These are phyloP conservation scores for Drosophila formosana DNA, from an alignment of 2,888 invertebrate genomes.

Conservation along the genomic window DNA sequence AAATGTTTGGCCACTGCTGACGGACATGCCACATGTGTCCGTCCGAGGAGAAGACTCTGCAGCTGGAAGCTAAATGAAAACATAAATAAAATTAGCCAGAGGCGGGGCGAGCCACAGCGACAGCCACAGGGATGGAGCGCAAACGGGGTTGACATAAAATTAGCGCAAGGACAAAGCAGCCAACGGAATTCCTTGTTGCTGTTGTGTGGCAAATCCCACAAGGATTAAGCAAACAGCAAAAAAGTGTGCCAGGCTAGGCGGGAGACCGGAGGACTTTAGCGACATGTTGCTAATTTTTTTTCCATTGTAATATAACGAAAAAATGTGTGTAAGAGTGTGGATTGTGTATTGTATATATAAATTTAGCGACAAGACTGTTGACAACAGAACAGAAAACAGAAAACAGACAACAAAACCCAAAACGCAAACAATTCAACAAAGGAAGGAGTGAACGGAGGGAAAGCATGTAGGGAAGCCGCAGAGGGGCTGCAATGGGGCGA, in stretches of 20 bases:
- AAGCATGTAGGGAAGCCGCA: constrained; percentile 4
- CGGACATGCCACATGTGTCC: constrained; percentile 55
- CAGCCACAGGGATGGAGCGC: neutral
- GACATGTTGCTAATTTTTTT: constrained; percentile 72
- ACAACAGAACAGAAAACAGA: constrained; percentile 47
- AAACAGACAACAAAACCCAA: constrained; percentile 58
- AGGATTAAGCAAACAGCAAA: constrained; percentile 53
- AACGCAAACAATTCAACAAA: constrained; percentile 62
- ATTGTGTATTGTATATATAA: constrained; percentile 38
- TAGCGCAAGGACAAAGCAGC: constrained; percentile 68
- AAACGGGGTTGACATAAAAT: constrained; percentile 45
- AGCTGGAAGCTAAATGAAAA: constrained; percentile 58
- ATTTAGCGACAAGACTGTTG: constrained; percentile 63
- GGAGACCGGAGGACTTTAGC: constrained; percentile 21
- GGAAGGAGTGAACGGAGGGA: constrained; percentile 9
- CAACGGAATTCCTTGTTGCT: constrained; percentile 34
- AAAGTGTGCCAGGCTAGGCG: constrained; percentile 13
- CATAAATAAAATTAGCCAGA: constrained; percentile 69
- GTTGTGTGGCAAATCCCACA: constrained; percentile 52
- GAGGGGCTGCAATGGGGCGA: constrained; percentile 13
- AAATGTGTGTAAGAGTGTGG: constrained; percentile 36
- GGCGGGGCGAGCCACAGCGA: neutral
- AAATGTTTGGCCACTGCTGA: constrained; percentile 62
- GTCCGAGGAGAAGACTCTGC: neutral
- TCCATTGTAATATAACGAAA: constrained; percentile 58